Base-by-base conservation (phyloP, 2,888 invertebrate species). In the Troides oblongomaculatus region DNA sequence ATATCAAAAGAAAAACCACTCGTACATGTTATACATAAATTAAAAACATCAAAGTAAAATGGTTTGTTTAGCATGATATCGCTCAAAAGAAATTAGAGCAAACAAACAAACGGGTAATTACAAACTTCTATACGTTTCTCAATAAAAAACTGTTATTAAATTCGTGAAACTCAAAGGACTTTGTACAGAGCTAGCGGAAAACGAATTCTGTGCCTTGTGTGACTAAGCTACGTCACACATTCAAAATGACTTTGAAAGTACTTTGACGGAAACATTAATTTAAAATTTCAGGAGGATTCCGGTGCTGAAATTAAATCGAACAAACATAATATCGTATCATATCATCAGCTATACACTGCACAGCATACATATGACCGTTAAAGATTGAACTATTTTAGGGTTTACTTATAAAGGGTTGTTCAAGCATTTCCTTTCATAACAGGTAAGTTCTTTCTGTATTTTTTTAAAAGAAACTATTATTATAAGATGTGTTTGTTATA, bases 41-140 rank as follows among this genome's bases (percentile, higher is more conserved):
- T 18, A 53, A 53, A 53, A 53, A 53, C 53, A 53, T 53, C 53
- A 53, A 53, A 53, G 53, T 53, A 50, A 50, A 17, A 14, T 12
- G 21, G 64, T 64, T 64, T 64, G 18, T 56, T 64, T 21, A 58
- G 25, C 58, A 21, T 23, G 5, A 58, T 58, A 23, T 57, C 58
- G 3, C 14, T 58, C 21, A 23, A 58, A 58, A 58, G 25, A 58
- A 58, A 58, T 58, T 14, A 23, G 23, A 25, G 30, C 30, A 4
- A 30, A 12, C n/a, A 58, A 12, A 58, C 14, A 23, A 23, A 23
- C 25, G 25, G 14, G n/a, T 58, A 58, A 58, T 58, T 58, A 58
- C 25, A 23, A 58, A 58, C 21, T 23, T 58, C n/a, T 7, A n/a
- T 25, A 58, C 58, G 12, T 25, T 23, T 23, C 23, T 58, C 23